These are phyloP conservation scores for Tetragonisca angustula DNA, from an alignment of 2,888 invertebrate genomes.

Conservation along the genomic window DNA sequence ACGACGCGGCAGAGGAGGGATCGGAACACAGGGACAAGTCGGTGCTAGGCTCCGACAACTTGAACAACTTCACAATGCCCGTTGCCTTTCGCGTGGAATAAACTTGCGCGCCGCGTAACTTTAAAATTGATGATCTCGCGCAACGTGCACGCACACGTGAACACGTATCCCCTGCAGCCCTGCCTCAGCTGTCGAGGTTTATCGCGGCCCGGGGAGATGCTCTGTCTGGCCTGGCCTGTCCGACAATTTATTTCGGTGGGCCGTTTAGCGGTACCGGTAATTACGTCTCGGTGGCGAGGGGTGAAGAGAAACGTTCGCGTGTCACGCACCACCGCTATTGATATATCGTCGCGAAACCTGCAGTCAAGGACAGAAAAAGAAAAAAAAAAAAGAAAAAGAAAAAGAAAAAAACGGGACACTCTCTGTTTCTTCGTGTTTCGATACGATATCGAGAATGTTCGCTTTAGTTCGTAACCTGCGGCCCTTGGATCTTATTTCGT, in stretches of 20 bases:
- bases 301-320: slow-evolving; percentile 8
- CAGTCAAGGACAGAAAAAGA: too few species aligned
- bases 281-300: slow-evolving; percentile 13
- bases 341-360: not conserved
- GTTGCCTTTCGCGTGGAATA: slow-evolving; percentile 71
- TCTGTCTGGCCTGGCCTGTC: not conserved
- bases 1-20: not conserved
- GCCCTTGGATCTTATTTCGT: too few species aligned
- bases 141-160: slow-evolving; percentile 56
- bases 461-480: too few species aligned
- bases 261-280: slow-evolving; percentile 37
- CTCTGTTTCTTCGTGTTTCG: too few species aligned
- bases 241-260: slow-evolving; percentile 46
- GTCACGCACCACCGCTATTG: slow-evolving; percentile 4
- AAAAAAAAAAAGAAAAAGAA: too few species aligned
- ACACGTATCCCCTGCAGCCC: slow-evolving; percentile 57
- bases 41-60: slow-evolving; percentile 61
- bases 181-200: slow-evolving; percentile 43
- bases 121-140: slow-evolving; percentile 78
- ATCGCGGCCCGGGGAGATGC: slow-evolving; percentile 49
- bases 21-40: slow-evolving; percentile 35
- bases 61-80: slow-evolving; percentile 78
- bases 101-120: slow-evolving; percentile 77
- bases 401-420: too few species aligned
- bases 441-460: too few species aligned